Evolutionary conservation across 2,113 vertebrate species (phyloP), one percentile per base, ranked within the genome.

Genomic region (Thryonomys swinderianus): DNA sequence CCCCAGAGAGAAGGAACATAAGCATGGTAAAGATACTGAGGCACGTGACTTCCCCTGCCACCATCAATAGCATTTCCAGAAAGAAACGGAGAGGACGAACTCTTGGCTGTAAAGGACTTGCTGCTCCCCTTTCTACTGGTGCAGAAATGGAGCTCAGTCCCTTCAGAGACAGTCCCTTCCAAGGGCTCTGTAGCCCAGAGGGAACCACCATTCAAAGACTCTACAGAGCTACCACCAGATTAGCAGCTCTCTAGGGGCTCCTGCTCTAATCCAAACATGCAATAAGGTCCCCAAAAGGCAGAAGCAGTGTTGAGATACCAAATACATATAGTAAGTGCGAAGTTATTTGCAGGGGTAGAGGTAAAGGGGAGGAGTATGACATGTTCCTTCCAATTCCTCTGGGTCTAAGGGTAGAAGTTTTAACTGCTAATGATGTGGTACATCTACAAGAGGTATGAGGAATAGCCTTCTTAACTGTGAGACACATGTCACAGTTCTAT

Each of bases 71-170:
- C 73, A 53, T 13, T 78, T 85, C 84, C 53, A 88, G 79, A 48
- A 73, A 91, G 37, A 96, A 96, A 93, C 34, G 1, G 78, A 85
- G 27, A 90, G 53, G 55, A n/a, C 42, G n/a, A 11, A 91, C 51
- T 80, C 21, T 42, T 45, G 57, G 10, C 76, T 53, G 61, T 71
- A 30, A 91, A 76, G 25, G 57, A 96, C 9, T 2, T 73, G 57
- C 1, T 59, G 6, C 23, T 74, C 69, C 85, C 0, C 17, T 86
- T 95, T 79, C 57, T 30, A 34, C 12, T 17, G 0, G n/a, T 74
- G 11, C 17, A 62, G 57, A 86, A 80, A 83, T 17, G 13, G 51
- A 87, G 34, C 27, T 13, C 2, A 9, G 14, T 25, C 55, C 37
- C 45, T 71, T 83, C 64, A 81, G 37, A 51, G 14, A 74, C 27